Percentiles rank a stretch among this genome's conserved stretches.
Evolutionary conservation across 2,888 invertebrate species (phyloP).

Genomic region (Drosophila maculinotata): DNA sequence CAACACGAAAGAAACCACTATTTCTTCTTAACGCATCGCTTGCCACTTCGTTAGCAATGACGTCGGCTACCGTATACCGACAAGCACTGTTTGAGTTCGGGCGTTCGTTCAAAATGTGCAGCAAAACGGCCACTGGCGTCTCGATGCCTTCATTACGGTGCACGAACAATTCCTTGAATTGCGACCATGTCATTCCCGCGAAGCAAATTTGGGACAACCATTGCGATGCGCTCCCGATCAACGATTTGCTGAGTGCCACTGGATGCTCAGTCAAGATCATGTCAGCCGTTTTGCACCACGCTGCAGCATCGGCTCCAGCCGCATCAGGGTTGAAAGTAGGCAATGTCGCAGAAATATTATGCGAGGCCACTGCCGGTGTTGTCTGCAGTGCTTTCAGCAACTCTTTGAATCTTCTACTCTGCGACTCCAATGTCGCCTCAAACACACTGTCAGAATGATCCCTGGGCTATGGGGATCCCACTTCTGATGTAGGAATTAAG

Average conservation of each 20-base stretch:
- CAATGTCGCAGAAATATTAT: not conserved
- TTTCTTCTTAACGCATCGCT: constrained; percentile 4
- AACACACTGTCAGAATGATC: not conserved
- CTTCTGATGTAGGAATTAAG: constrained; percentile 5
- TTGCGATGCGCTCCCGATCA: not conserved
- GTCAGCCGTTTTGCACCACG: not conserved
- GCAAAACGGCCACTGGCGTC: constrained; percentile 6
- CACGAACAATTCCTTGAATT: constrained; percentile 17
- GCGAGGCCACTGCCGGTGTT: no score
- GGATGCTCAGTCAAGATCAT: not conserved
- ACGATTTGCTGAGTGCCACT: not conserved
- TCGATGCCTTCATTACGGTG: constrained; percentile 1
- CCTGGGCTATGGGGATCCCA: constrained; percentile 1
- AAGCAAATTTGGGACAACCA: constrained; percentile 11
- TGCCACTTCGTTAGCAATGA: constrained; percentile 18
- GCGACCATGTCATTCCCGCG: constrained; percentile 1
- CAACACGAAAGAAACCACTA: constrained; percentile 16
- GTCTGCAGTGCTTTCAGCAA: not conserved
- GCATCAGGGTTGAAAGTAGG: constrained; percentile 9
- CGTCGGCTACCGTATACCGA: constrained; percentile 17
- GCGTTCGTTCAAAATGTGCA: constrained; percentile 8
- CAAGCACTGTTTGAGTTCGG: constrained; percentile 6
- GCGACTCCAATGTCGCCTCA: not conserved
- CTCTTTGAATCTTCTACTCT: constrained; percentile 1
- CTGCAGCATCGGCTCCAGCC: constrained; percentile 3